Conservation (phyloP, 1,140 invertebrate genomes). For the Cotesia chilonis region DNA sequence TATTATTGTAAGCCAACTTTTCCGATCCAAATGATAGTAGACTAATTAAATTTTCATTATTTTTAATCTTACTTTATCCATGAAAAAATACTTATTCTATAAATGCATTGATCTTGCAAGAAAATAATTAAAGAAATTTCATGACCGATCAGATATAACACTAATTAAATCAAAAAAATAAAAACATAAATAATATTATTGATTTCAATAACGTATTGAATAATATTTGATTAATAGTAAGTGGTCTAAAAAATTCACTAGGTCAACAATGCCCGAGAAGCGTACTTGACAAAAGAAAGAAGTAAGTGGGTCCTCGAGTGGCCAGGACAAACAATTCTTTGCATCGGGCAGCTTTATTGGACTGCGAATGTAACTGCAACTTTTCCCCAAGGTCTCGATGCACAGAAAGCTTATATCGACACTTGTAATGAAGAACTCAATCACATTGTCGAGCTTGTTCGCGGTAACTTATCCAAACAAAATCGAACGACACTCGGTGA, state of each 20-base stretch:
- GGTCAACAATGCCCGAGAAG: slow-evolving; percentile 69
- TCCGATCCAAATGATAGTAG: too few relatives aligned
- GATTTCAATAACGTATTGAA: background rate
- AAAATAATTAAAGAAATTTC: too few relatives aligned
- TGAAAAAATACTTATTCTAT: too few relatives aligned
- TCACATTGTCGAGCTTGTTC: slow-evolving; percentile 86
- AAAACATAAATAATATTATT: too few relatives aligned
- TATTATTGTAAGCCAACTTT: too few relatives aligned
- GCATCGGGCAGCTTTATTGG: slow-evolving; percentile 89
- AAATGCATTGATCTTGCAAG: too few relatives aligned
- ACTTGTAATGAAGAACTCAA: slow-evolving; percentile 77
- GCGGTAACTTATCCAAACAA: slow-evolving; percentile 85
- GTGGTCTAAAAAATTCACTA: slow-evolving; percentile 35
- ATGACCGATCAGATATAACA: too few relatives aligned
- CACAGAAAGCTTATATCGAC: slow-evolving; percentile 68
- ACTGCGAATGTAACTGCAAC: slow-evolving; percentile 84
- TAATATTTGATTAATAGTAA: slow-evolving; percentile 19
- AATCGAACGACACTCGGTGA: slow-evolving; percentile 89
- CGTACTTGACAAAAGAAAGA: slow-evolving; percentile 73
- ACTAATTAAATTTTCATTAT: too few relatives aligned
- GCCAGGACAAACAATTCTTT: slow-evolving; percentile 89
- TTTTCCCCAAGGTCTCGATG: slow-evolving; percentile 68
- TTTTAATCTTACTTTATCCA: too few relatives aligned
- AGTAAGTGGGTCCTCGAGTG: slow-evolving; percentile 86
- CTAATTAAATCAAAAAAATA: too few relatives aligned